phyloP scores from a whole-genome alignment of 2,888 invertebrate genomes.

The Lasioglossum leucozonium region DNA sequence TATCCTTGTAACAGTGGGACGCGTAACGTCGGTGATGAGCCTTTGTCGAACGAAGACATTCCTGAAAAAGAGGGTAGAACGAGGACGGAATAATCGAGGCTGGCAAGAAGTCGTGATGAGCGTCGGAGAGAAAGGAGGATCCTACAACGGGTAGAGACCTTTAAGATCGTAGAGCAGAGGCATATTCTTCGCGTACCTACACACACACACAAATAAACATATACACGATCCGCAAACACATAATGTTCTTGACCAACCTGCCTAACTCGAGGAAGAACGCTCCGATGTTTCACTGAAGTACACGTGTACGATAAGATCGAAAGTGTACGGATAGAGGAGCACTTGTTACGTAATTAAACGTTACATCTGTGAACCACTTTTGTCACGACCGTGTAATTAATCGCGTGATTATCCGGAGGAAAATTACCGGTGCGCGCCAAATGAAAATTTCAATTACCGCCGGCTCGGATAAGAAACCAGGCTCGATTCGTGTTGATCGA shows the following conservation, averaged over 20 bases:
- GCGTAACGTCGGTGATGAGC: slow-evolving; percentile 38
- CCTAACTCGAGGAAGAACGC: slow-evolving; percentile 47
- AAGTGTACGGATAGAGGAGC: background rate
- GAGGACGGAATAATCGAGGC: slow-evolving; percentile 68
- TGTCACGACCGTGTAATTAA: background rate
- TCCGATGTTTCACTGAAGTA: slow-evolving; percentile 21
- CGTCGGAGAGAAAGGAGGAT: slow-evolving; percentile 80
- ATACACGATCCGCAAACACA: slow-evolving; percentile 50
- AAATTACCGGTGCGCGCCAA: background rate
- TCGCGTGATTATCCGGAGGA: background rate
- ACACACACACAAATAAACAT: background rate
- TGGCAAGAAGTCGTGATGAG: slow-evolving; percentile 77
- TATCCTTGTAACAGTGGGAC: slow-evolving; percentile 35
- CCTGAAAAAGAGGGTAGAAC: slow-evolving; percentile 58
- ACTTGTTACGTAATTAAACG: slow-evolving; percentile 10
- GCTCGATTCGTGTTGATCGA: no score
- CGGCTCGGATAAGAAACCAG: no score
- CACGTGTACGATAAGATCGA: slow-evolving; percentile 12
- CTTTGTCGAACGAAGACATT: slow-evolving; percentile 37
- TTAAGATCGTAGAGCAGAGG: slow-evolving; percentile 70
- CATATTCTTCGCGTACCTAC: slow-evolving; percentile 46
- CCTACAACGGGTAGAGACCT: slow-evolving; percentile 77
- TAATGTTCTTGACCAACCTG: slow-evolving; percentile 50
- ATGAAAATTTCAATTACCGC: background rate
- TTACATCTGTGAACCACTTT: slow-evolving; percentile 9